Conservation (phyloP, 1,140 invertebrate species). For the Leptoteleia sp. region DNA sequence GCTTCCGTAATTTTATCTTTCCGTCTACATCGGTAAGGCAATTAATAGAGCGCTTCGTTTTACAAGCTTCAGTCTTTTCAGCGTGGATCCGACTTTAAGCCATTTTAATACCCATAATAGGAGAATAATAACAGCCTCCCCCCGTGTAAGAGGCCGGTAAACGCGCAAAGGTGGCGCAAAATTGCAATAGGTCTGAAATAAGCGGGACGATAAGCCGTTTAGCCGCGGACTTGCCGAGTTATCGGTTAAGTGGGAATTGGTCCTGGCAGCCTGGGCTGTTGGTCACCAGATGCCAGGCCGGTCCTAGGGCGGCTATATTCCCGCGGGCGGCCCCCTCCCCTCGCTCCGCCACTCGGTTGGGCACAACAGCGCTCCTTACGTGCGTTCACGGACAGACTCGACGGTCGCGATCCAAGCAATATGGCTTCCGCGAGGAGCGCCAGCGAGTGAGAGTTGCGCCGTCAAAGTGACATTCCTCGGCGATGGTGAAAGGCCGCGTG, state of each 20-base stretch:
- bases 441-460: slow-evolving; percentile 76
- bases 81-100: no score
- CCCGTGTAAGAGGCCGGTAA: no score
- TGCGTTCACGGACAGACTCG: slow-evolving; percentile 51
- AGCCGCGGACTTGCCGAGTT: neutral
- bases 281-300: slow-evolving; percentile 21
- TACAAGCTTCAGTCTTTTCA: no score
- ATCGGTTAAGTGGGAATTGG: slow-evolving; percentile 1
- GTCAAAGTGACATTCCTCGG: slow-evolving; percentile 61
- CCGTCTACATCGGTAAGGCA: no score
- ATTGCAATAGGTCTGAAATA: no score
- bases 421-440: slow-evolving; percentile 79
- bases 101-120: no score
- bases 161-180: no score
- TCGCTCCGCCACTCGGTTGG: slow-evolving; percentile 2
- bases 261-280: neutral
- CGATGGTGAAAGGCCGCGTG: slow-evolving; percentile 59
- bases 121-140: no score
- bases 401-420: slow-evolving; percentile 73
- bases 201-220: no score
- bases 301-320: slow-evolving; percentile 14
- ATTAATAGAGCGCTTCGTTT: no score
- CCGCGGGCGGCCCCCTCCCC: slow-evolving; percentile 18
- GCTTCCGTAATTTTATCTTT: no score
- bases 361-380: slow-evolving; percentile 65